Evolutionary conservation across 2,797 vertebrate genomes (phyloP), one percentile per base, ranked within the genome.

Genomic region (Ataeniobius toweri): DNA sequence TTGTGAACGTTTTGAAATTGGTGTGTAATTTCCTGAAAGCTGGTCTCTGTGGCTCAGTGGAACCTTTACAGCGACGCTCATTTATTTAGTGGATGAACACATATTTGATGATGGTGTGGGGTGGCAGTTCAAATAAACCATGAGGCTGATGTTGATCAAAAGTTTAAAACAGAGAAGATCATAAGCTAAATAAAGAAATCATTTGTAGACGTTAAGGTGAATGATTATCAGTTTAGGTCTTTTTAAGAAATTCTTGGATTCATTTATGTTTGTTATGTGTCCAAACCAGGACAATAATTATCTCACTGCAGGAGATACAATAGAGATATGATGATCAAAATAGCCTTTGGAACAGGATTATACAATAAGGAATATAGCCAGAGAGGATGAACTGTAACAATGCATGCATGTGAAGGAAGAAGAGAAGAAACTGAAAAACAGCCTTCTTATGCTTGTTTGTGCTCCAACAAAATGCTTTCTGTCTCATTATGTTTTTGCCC

Each of bases 381-480:
- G 12, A 78, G 1, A 65, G 71, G 24, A 41, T n/a, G 26, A 18
- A 24, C 0, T 51, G 3, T 74, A 75, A 68, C 67, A 61, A 56
- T 74, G 65, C 79, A 73, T 61, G 41, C 79, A 73, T 61, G 31
- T 26, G 51, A 56, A 67, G 51, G 46, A 78, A 72, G 51, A 69
- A 51, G 74, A 77, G 28, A 71, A 50, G 70, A 76, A 20, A 22
- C 5, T 4, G 41, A n/a, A 67, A 53, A 20, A 53, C 22, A 61
- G 41, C 41, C 63, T 85, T 77, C 59, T 78, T 78, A 48, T 75
- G 53, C 56, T 76, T 76, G 41, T 89, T 88, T 83, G 46, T 77
- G 72, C 76, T 77, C 44, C 44, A 80, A 46, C n/a, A 76, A 74
- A 82, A 53, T 70, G 75, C 14, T 20, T 24, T 2, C 3, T 3